Conservation (phyloP, 2,888 invertebrate species). For the Sialis fuliginosa region DNA sequence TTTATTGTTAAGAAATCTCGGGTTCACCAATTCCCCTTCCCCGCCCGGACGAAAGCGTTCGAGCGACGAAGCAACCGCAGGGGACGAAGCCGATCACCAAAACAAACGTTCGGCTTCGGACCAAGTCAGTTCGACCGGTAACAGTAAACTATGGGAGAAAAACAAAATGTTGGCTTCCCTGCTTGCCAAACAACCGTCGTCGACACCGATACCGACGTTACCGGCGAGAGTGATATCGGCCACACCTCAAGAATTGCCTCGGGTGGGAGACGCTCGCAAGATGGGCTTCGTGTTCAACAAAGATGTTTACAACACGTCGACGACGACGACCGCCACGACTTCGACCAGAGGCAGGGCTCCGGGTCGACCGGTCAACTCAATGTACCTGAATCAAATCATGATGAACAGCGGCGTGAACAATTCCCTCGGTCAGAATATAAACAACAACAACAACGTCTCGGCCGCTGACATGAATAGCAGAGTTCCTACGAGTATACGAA, state of each 20-base stretch:
- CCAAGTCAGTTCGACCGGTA: constrained; percentile 24
- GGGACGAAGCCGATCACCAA: constrained; percentile 35
- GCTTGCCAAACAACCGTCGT: constrained; percentile 54
- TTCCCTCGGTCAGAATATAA: not conserved
- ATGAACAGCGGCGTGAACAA: constrained; percentile 15
- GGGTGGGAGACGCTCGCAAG: constrained; percentile 15
- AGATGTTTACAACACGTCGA: constrained; percentile 6
- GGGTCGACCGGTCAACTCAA: constrained; percentile 18
- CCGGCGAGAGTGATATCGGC: constrained; percentile 44
- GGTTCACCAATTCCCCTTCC: constrained; percentile 37
- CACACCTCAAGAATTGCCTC: constrained; percentile 51
- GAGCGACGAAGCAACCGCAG: constrained; percentile 30
- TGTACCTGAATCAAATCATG: constrained; percentile 23
- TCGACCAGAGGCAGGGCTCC: constrained; percentile 8
- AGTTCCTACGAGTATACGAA: constrained; percentile 15
- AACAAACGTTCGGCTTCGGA: constrained; percentile 16
- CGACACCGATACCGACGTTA: constrained; percentile 44
- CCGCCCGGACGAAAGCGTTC: constrained; percentile 43
- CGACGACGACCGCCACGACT: constrained; percentile 6
- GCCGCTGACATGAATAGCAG: constrained; percentile 8
- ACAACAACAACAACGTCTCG: constrained; percentile 11
- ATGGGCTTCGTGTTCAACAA: constrained; percentile 1
- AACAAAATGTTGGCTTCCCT: constrained; percentile 75
- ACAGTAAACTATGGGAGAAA: constrained; percentile 58
- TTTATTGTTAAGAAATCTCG: constrained; percentile 31